Base-by-base conservation (phyloP, 2,113 vertebrate species). In the Ivindomyrus marchei region DNA sequence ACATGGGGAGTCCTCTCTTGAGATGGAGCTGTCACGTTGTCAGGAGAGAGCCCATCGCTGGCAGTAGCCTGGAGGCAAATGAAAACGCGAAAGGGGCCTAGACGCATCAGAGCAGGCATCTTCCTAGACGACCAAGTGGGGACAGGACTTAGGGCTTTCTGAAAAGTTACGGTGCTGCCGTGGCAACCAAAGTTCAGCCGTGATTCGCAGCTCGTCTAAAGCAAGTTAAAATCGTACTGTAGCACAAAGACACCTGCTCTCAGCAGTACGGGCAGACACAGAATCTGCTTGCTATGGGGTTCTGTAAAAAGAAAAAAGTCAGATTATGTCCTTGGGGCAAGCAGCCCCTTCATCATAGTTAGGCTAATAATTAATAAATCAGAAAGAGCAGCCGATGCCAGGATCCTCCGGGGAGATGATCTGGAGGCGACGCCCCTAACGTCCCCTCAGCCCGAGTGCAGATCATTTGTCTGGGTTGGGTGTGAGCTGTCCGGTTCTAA, bases 71-170 rank as follows among this genome's bases (percentile, higher is more conserved):
- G 94, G 92, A 90, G 96, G 96, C 96, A 95, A 96, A 95, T 94
- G 94, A 95, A 96, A 95, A 96, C 95, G 95, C 95, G 94, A 95
- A 95, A 96, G 95, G 95, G 95, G 95, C 95, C 95, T 94, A 95
- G 95, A 96, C 95, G 95, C 95, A 95, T 95, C 94, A 95, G 95
- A 95, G 94, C 96, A 96, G 94, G 93, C 93, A 93, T 92, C 93
- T 94, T 94, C 93, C 92, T 94, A 93, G 95, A 93, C 93, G 95
- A 94, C 95, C 94, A 94, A 92, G 94, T 93, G 92, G 92, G 94
- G 95, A 93, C 93, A 91, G 92, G 93, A 91, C 94, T 93, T 91
- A 93, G 58, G 91, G 92, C 91, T 46, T 88, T 70, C 62, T 42
- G 77, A 46, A 47, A 74, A 27, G 27, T 46, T 2, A n/a, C 21